Evolutionary conservation across 1,140 invertebrate genomes (phyloP).

Genomic region (Cotesia chilonis): DNA sequence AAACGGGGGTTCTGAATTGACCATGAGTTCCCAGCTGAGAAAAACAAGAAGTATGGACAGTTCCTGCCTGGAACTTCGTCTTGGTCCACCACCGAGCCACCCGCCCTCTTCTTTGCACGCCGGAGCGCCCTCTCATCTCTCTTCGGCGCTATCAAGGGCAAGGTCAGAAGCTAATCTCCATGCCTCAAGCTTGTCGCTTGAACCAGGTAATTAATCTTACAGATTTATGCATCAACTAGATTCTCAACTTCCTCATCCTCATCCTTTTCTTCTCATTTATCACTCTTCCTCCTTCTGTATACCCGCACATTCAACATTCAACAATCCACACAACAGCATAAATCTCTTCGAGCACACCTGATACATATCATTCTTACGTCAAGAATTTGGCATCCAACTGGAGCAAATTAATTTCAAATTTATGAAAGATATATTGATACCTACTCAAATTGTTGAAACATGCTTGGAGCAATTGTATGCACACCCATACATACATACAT

Average conservation of each 20-base stretch:
- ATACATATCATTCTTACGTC: conserved; percentile 8
- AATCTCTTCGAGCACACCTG: conserved; percentile 1
- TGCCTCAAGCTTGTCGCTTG: conserved; percentile 70
- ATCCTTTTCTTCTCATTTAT: neutral
- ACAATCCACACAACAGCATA: conserved; percentile 20
- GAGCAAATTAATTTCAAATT: conserved; percentile 14
- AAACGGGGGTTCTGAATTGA: conserved; percentile 66
- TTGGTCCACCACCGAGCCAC: conserved; percentile 54
- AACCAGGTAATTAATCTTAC: conserved; percentile 62
- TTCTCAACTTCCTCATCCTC: neutral
- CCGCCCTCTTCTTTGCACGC: conserved; percentile 42
- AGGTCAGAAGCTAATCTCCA: conserved; percentile 88
- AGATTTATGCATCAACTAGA: conserved; percentile 9
- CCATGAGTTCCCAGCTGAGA: conserved; percentile 77
- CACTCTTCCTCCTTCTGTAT: too few species aligned
- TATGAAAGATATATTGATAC: conserved; percentile 12
- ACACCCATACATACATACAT: too few species aligned
- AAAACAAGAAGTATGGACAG: conserved; percentile 90
- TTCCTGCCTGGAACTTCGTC: conserved; percentile 80
- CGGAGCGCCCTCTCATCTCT: conserved; percentile 49
- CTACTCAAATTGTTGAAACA: neutral
- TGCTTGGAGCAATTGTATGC: too few species aligned
- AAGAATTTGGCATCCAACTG: conserved; percentile 13
- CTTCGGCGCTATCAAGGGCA: conserved; percentile 73
- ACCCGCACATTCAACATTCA: too few species aligned